Evolutionary conservation across 23 tunicate species (phyloP), one percentile per base, ranked within the genome.

Genomic region (Corella eumyota): DNA sequence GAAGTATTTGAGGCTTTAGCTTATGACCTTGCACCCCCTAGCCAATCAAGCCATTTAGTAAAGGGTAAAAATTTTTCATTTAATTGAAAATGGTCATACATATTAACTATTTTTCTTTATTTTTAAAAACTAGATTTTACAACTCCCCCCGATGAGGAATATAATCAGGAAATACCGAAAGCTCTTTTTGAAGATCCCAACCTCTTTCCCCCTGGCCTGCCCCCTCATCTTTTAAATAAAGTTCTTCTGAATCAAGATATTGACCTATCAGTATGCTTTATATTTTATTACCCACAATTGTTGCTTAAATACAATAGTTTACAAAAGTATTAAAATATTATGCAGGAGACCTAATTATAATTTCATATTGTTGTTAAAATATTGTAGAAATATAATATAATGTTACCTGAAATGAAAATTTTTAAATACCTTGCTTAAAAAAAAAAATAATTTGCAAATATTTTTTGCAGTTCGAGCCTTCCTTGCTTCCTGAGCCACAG

Each of bases 1-100:
- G 96, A 88, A 68, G 96, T 88, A 26, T 88, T 88, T 56, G 96
- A 88, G 68, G 96, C 96, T 11, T 55, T 88, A 15, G 96, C 96
- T 3, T 50, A 38, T 57, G 96, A 88, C 33, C 73, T 88, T 2
- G 56, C 75, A 15, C 38, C 72, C 3, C 21, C 5, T n/a, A n/a
- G n/a, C n/a, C n/a, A n/a, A n/a, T n/a, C n/a, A n/a, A n/a, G n/a
- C n/a, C n/a, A n/a, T n/a, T n/a, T n/a, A n/a, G n/a, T n/a, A n/a
- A n/a, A 0, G 59, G 61, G 21, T 55, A 68, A 34, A 49, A 44
- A 11, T 44, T 11, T 44, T 13, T 44, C 49, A 44, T 11, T 11
- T 11, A 11, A 44, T 11, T 17, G 13, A 44, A 44, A 17, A 11
- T 44, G 13, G 17, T 44, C 13, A 44, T 44, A 44, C 13, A 44